Percentiles rank a stretch among this genome's conserved stretches.
These are phyloP conservation scores for Pampusana beccarii DNA, from an alignment of 2,113 vertebrate species.

Conservation along the genomic window DNA sequence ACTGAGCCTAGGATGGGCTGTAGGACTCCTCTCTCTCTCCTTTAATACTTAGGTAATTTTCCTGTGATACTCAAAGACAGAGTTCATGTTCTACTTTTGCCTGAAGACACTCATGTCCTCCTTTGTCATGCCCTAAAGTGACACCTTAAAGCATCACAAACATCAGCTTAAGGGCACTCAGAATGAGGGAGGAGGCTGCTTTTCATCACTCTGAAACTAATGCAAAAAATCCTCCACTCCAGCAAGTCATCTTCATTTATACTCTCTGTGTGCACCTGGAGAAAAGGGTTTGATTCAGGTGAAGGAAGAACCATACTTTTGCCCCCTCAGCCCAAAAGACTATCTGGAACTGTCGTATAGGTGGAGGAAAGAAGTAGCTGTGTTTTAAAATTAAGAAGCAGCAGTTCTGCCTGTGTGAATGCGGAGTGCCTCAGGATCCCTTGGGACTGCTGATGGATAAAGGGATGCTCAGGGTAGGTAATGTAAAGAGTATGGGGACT, in stretches of 20 bases:
- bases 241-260: neutral
- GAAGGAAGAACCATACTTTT: neutral
- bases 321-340: neutral
- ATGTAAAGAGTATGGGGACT: neutral
- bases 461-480: neutral
- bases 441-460: neutral
- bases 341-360: neutral
- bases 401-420: neutral
- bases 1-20: too few relatives aligned
- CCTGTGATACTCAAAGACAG: too few relatives aligned
- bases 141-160: neutral
- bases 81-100: too few relatives aligned
- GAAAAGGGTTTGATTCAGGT: neutral
- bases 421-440: neutral
- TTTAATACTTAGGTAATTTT: too few relatives aligned
- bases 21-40: too few relatives aligned
- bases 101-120: neutral
- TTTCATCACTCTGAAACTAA: neutral
- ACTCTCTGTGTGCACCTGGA: neutral
- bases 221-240: neutral
- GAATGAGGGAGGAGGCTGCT: neutral
- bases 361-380: neutral
- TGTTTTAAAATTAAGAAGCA: neutral
- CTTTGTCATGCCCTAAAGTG: neutral
- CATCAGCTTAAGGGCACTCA: neutral